Conservation (phyloP, 2,113 vertebrate genomes). For the Penelope pileata region DNA sequence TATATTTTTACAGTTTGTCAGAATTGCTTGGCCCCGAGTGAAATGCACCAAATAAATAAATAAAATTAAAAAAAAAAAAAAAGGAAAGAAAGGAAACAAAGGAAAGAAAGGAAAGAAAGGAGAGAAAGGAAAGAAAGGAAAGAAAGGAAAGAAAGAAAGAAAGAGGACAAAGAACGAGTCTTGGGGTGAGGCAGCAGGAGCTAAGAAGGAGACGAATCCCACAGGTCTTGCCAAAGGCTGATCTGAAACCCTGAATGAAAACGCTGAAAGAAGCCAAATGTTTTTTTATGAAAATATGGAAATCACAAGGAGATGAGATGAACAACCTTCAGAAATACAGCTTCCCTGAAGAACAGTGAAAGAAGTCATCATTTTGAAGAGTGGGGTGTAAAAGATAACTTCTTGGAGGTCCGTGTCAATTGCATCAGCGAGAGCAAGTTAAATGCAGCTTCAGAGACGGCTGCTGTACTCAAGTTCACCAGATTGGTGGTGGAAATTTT, state of each 20-base stretch:
- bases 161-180: not conserved
- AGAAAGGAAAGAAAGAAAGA: not conserved
- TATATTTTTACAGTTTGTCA: not conserved
- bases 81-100: no score
- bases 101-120: no score
- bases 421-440: not conserved
- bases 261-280: not conserved
- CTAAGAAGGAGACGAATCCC: not conserved
- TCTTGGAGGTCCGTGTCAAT: not conserved
- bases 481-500: constrained; percentile 35
- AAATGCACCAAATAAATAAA: not conserved
- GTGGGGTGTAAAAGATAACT: not conserved
- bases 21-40: not conserved
- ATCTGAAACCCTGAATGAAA: not conserved
- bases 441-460: constrained; percentile 16
- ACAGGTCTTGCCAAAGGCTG: not conserved
- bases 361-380: not conserved
- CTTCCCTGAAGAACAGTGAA: not conserved
- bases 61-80: no score
- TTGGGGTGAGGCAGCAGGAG: not conserved
- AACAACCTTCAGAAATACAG: not conserved
- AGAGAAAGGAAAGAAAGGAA: no score
- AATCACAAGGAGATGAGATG: not conserved
- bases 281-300: not conserved
- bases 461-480: constrained; percentile 34